Percentiles rank a stretch among this genome's conserved stretches.
Evolutionary conservation across 2,113 vertebrate species (phyloP).

Genomic region (Sclerurus mexicanus): DNA sequence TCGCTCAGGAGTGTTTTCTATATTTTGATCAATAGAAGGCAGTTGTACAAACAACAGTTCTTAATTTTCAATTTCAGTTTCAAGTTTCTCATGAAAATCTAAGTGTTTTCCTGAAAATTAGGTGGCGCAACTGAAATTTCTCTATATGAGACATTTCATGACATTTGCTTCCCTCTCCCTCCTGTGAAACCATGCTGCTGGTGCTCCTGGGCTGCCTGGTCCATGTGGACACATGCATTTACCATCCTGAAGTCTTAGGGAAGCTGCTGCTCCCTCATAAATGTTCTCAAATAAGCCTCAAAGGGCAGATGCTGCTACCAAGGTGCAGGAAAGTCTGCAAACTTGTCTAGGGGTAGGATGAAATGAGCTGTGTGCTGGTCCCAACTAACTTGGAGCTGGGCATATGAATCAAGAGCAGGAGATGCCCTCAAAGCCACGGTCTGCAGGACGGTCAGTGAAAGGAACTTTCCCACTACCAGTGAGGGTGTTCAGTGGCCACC

Average conservation of each 20-base stretch:
- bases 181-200: fast-evolving
- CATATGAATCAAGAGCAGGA: not conserved
- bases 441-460: not conserved
- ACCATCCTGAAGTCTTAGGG: fast-evolving
- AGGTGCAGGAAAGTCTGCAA: not conserved
- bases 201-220: not conserved
- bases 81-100: not conserved
- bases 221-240: fast-evolving
- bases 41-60: conserved; percentile 1
- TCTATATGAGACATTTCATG: too few relatives aligned
- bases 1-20: not conserved
- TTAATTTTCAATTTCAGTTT: conserved; percentile 22
- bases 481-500: fast-evolving
- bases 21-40: not conserved
- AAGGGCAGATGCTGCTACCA: not conserved
- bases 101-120: not conserved
- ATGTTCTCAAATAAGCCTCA: not conserved
- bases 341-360: not conserved
- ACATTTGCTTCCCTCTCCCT: not conserved
- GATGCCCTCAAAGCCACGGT: not conserved
- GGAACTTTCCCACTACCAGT: not conserved
- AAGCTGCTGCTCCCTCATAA: not conserved
- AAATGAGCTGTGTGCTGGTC: not conserved
- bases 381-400: fast-evolving
- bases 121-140: too few relatives aligned